A percentile compares a stretch with the other conserved stretches of the same genome.
These are phyloP conservation scores for Villa cingulata DNA, from an alignment of 2,888 invertebrate species.

Conservation along the genomic window DNA sequence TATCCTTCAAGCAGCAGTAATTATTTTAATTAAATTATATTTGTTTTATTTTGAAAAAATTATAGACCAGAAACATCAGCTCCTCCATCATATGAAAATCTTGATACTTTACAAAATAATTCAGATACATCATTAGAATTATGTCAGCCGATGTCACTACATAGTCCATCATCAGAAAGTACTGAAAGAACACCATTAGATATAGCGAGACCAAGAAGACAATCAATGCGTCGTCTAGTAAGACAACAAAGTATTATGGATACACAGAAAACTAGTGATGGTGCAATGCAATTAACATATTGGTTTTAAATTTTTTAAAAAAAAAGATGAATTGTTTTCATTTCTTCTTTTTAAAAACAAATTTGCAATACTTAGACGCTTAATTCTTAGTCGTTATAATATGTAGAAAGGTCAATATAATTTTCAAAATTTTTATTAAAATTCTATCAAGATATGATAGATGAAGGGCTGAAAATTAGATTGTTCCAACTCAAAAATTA, in stretches of 20 bases:
- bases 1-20: too few relatives aligned
- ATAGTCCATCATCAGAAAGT: slow-evolving; percentile 23
- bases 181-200: slow-evolving; percentile 39
- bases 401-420: too few relatives aligned
- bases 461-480: too few relatives aligned
- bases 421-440: too few relatives aligned
- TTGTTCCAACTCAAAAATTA: too few relatives aligned
- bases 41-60: neutral
- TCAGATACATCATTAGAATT: slow-evolving; percentile 28
- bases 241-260: slow-evolving; percentile 71
- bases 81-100: slow-evolving; percentile 57
- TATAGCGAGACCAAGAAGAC: slow-evolving; percentile 25
- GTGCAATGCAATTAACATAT: slow-evolving; percentile 72
- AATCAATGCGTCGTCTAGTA: slow-evolving; percentile 55
- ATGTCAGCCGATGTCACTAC: slow-evolving; percentile 22
- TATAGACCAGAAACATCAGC: slow-evolving; percentile 41
- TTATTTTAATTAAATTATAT: neutral
- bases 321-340: too few relatives aligned
- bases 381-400: too few relatives aligned
- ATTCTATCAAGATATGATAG: too few relatives aligned
- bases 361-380: too few relatives aligned
- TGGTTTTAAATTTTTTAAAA: slow-evolving; percentile 50
- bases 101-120: slow-evolving; percentile 43
- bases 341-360: too few relatives aligned
- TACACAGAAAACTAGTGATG: slow-evolving; percentile 64